Percentiles rank a stretch among this genome's conserved stretches.
These are phyloP conservation scores for Monoplex corrugatus DNA, from an alignment of 2,888 invertebrate species.

Conservation along the genomic window DNA sequence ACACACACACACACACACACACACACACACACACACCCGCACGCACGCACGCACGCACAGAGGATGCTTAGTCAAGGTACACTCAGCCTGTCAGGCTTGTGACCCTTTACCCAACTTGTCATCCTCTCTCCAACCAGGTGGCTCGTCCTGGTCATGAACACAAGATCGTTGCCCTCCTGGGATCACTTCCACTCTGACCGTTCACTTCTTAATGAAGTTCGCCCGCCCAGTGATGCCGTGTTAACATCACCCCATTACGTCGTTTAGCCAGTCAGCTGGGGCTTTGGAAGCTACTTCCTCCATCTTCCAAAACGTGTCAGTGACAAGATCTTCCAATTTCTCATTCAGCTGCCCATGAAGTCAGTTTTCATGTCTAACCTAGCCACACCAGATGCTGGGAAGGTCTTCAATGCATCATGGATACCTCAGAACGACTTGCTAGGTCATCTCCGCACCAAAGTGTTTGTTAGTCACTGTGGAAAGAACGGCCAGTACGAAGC, in stretches of 20 bases:
- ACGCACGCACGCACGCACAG: too few relatives aligned
- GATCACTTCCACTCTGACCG: neutral
- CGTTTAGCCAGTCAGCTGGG: constrained; percentile 56
- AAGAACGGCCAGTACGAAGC: constrained; percentile 32
- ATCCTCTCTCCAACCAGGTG: too few relatives aligned
- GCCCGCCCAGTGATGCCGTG: constrained; percentile 56
- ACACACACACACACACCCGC: too few relatives aligned
- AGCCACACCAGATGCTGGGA: constrained; percentile 48
- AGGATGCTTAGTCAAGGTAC: too few relatives aligned
- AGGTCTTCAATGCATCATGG: constrained; percentile 61
- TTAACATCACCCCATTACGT: constrained; percentile 57
- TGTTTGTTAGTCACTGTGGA: constrained; percentile 65
- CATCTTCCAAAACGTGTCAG: constrained; percentile 25
- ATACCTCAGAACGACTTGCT: constrained; percentile 66
- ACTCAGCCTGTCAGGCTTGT: too few relatives aligned
- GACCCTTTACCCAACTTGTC: neutral
- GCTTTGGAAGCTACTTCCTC: constrained; percentile 11
- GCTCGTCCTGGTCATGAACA: too few relatives aligned
- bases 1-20: too few relatives aligned
- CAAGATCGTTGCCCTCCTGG: too few relatives aligned
- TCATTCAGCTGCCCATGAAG: constrained; percentile 49
- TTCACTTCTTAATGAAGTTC: constrained; percentile 51
- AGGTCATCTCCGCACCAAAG: constrained; percentile 58
- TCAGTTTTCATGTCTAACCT: constrained; percentile 52
- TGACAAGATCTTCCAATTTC: constrained; percentile 39